Evolutionary conservation across 1,140 invertebrate species (phyloP).

Genomic region (Drosophila nebulosa): DNA sequence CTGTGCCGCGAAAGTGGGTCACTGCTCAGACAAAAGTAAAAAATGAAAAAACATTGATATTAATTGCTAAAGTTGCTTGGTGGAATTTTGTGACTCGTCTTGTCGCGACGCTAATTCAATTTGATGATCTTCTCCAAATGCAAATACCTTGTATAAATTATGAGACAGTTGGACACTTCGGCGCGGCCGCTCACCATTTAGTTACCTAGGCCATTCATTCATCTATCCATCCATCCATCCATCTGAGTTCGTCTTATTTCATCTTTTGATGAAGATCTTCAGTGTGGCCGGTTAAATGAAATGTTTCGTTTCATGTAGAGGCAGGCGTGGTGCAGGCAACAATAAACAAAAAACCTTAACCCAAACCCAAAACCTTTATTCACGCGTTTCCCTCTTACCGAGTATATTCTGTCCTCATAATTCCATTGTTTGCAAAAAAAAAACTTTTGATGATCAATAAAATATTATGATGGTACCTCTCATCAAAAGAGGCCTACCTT

Average conservation of each 20-base stretch:
- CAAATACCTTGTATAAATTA: slow-evolving; percentile 74
- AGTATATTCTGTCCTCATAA: slow-evolving; percentile 55
- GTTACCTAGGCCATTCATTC: slow-evolving; percentile 34
- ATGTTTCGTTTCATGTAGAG: neutral
- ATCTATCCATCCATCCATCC: slow-evolving; percentile 8
- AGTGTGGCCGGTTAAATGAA: neutral
- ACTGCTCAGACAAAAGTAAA: slow-evolving; percentile 25
- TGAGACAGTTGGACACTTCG: slow-evolving; percentile 15
- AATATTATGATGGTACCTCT: neutral
- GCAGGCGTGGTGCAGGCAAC: neutral
- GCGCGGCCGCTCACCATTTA: neutral
- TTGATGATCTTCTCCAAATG: slow-evolving; percentile 63
- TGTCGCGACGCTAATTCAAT: slow-evolving; percentile 59
- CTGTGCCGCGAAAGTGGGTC: slow-evolving; percentile 66
- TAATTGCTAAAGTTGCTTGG: slow-evolving; percentile 13
- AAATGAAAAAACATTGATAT: slow-evolving; percentile 26
- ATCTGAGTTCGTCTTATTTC: neutral
- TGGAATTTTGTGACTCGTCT: neutral
- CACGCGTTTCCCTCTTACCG: slow-evolving; percentile 41
- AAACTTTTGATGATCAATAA: slow-evolving; percentile 41
- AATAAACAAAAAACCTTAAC: slow-evolving; percentile 42
- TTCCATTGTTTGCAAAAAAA: slow-evolving; percentile 47
- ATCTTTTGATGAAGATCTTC: neutral
- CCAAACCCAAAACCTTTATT: slow-evolving; percentile 35
- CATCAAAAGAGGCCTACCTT: slow-evolving; percentile 33